These are phyloP conservation scores for Archilochus colubris DNA, from an alignment of 2,113 vertebrate genomes.

Conservation along the genomic window DNA sequence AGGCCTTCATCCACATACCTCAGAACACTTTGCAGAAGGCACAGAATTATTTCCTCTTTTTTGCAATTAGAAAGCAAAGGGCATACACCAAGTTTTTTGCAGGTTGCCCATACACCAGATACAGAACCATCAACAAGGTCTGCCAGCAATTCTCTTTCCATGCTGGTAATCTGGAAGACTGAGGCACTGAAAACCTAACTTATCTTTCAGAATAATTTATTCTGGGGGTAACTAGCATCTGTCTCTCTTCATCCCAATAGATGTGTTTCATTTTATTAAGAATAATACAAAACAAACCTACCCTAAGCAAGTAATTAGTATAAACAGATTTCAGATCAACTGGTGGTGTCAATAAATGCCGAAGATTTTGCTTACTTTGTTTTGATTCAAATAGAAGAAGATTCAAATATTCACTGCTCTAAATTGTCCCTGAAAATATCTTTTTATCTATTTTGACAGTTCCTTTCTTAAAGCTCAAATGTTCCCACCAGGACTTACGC, in stretches of 20 bases:
- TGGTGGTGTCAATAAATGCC: not conserved
- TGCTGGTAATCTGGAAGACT: not conserved
- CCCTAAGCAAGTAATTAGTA: not conserved
- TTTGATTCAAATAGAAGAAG: not conserved
- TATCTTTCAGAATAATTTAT: not conserved
- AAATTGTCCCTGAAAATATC: not conserved
- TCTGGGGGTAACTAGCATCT: not conserved
- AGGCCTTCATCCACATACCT: not conserved
- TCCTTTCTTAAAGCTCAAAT: not conserved
- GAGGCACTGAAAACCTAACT: not conserved
- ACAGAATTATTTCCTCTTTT: not conserved
- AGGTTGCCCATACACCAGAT: not conserved
- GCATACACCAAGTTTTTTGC: not conserved
- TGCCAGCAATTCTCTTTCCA: accelerated
- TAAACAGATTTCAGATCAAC: not conserved
- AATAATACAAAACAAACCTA: not conserved
- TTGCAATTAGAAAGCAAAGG: not conserved
- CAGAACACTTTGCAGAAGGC: not conserved
- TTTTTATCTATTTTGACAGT: conserved; percentile 40
- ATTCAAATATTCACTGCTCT: not conserved
- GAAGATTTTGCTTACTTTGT: not conserved
- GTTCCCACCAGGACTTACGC: not conserved
- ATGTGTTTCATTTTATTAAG: not conserved
- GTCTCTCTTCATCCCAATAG: not conserved
- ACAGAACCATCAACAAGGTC: not conserved